Conservation (phyloP, 2,888 invertebrate genomes). For the Subacronicta megacephala region DNA sequence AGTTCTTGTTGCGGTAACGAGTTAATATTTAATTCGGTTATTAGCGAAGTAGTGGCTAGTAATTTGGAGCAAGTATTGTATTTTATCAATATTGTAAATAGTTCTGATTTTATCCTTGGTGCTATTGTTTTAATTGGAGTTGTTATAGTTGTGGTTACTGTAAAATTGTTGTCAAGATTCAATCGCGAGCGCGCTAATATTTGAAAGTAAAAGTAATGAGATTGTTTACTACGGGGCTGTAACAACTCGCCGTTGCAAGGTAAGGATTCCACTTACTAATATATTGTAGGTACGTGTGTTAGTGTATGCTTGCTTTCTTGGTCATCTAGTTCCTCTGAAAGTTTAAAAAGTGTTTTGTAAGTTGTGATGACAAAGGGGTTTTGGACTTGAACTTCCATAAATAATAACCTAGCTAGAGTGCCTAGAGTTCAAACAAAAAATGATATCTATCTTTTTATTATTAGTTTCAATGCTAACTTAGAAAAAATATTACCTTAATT, state of each 20-base stretch:
- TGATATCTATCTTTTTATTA: too few species aligned
- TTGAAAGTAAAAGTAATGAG: conserved; percentile 71
- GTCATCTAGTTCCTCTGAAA: too few species aligned
- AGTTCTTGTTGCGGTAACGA: conserved; percentile 87
- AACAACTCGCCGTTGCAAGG: conserved; percentile 62
- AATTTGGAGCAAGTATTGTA: conserved; percentile 74
- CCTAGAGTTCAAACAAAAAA: too few species aligned
- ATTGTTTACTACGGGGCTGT: conserved; percentile 62
- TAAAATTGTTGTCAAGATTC: conserved; percentile 59
- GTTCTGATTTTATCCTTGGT: conserved; percentile 68
- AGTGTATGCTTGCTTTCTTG: neutral
- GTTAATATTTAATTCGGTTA: conserved; percentile 78
- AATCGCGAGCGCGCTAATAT: conserved; percentile 49
- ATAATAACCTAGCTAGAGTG: too few species aligned
- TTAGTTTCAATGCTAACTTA: too few species aligned
- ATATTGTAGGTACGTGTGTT: neutral
- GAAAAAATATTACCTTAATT: too few species aligned
- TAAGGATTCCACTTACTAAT: conserved; percentile 59
- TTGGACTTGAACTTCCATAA: too few species aligned
- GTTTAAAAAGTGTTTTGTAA: too few species aligned
- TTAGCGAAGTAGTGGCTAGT: conserved; percentile 77
- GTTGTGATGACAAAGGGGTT: too few species aligned
- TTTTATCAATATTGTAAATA: conserved; percentile 70
- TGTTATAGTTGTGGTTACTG: conserved; percentile 59
- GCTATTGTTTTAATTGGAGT: conserved; percentile 65